These are phyloP conservation scores for Pegea sp. DNA, from an alignment of 23 tunicate species.

Conservation along the genomic window DNA sequence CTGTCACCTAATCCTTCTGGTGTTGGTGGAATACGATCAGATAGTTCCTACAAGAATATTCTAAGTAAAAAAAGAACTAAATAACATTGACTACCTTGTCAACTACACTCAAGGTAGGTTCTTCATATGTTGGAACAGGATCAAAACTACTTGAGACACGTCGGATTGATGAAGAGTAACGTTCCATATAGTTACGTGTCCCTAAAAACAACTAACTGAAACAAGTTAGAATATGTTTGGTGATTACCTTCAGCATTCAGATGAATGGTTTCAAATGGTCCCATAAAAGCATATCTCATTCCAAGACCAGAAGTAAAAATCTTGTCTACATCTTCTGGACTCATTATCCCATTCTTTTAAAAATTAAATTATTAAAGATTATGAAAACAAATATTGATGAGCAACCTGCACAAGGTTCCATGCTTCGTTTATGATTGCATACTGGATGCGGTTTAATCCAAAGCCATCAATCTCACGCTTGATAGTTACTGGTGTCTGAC, in stretches of 20 bases:
- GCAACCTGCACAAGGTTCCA: slow-evolving; percentile 69
- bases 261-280: slow-evolving; percentile 94
- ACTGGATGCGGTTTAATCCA: slow-evolving; percentile 74
- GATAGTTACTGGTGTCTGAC: slow-evolving; percentile 55
- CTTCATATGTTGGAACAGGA: slow-evolving; percentile 53
- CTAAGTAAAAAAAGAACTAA: not conserved
- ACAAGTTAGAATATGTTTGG: not conserved
- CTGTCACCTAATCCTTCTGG: slow-evolving; percentile 19
- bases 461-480: slow-evolving; percentile 84
- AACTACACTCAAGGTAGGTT: slow-evolving; percentile 16
- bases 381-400: too few relatives aligned
- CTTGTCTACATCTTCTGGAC: slow-evolving; percentile 86
- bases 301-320: slow-evolving; percentile 54
- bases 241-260: slow-evolving; percentile 80
- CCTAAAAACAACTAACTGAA: slow-evolving; percentile 6
- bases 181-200: slow-evolving; percentile 62
- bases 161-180: slow-evolving; percentile 42
- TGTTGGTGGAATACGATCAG: slow-evolving; percentile 22
- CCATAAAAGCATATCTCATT: slow-evolving; percentile 93
- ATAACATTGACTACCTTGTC: slow-evolving; percentile 5
- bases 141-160: slow-evolving; percentile 64
- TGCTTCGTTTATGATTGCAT: slow-evolving; percentile 63
- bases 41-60: slow-evolving; percentile 12
- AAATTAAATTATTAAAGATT: not conserved
- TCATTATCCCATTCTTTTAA: slow-evolving; percentile 53